Percentiles rank a stretch among this genome's conserved stretches.
Conservation (phyloP, 2,797 vertebrate species). For the Sphaeramia orbicularis region DNA sequence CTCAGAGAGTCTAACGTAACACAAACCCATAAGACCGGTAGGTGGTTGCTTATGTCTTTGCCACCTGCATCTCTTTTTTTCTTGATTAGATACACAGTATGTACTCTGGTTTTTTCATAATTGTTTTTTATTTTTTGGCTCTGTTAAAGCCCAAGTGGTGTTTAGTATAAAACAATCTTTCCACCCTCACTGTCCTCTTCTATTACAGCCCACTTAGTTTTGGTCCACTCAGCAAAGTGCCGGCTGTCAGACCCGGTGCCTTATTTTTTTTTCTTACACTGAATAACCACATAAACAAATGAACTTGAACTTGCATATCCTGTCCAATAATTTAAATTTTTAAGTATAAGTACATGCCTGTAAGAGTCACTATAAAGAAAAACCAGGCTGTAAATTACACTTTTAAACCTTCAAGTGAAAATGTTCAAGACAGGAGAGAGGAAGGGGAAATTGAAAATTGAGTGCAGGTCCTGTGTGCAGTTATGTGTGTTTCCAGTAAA, state of each 20-base stretch:
- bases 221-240: not conserved
- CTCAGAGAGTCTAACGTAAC: conserved; percentile 26
- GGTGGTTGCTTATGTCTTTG: conserved; percentile 28
- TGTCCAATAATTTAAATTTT: conserved; percentile 4
- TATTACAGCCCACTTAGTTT: not conserved
- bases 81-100: conserved; percentile 18
- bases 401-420: conserved; percentile 1
- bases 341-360: not conserved
- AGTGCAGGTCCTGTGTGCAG: not conserved
- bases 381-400: not conserved
- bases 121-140: not conserved
- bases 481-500: not conserved
- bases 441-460: not conserved
- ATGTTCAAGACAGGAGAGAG: not conserved
- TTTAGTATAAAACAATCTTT: conserved; percentile 12
- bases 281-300: conserved; percentile 18
- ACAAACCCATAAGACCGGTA: conserved; percentile 17
- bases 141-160: not conserved
- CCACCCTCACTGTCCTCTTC: not conserved
- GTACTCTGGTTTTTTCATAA: conserved; percentile 10
- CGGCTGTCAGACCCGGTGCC: not conserved
- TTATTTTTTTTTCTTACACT: conserved; percentile 16
- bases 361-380: not conserved
- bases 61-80: conserved; percentile 36
- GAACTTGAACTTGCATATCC: conserved; percentile 18